Evolutionary conservation across 2,888 invertebrate species (phyloP).

Genomic region (Parasteatoda lunata): DNA sequence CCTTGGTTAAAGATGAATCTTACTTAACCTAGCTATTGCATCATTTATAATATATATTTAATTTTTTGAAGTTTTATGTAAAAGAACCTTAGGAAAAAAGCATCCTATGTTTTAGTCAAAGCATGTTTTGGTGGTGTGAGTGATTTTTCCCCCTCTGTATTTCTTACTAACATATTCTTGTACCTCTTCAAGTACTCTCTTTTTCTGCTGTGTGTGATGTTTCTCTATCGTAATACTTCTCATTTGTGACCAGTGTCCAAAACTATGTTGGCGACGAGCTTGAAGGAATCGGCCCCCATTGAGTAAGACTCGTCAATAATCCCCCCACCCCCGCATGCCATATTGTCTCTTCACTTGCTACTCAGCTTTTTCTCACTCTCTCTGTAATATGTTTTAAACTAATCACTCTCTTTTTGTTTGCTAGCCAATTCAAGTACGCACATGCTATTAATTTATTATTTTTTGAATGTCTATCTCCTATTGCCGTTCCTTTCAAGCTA

Average conservation of each 20-base stretch:
- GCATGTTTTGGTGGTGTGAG: neutral
- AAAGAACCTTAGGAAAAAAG: neutral
- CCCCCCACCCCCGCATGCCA: conserved; percentile 19
- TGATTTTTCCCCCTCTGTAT: neutral
- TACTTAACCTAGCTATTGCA: too few species aligned
- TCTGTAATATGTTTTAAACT: neutral
- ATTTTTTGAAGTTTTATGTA: too few species aligned
- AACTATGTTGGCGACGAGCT: conserved; percentile 44
- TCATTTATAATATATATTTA: too few species aligned
- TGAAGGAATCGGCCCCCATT: conserved; percentile 44
- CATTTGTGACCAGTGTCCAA: conserved; percentile 42
- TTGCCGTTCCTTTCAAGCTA: too few species aligned
- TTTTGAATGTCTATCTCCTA: too few species aligned
- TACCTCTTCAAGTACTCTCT: neutral
- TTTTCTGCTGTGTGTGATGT: conserved; percentile 15
- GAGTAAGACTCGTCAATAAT: conserved; percentile 55
- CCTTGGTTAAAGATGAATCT: too few species aligned
- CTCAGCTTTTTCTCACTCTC: neutral
- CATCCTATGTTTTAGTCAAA: neutral
- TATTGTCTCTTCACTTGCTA: conserved; percentile 1
- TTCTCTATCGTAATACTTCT: conserved; percentile 22
- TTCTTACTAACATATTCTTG: neutral
- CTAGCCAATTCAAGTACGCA: neutral
- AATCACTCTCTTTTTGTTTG: neutral
- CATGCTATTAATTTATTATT: too few species aligned